Evolutionary conservation across 2,113 vertebrate genomes (phyloP), one percentile per base, ranked within the genome.

Genomic region (Tychaedon coryphoeus): DNA sequence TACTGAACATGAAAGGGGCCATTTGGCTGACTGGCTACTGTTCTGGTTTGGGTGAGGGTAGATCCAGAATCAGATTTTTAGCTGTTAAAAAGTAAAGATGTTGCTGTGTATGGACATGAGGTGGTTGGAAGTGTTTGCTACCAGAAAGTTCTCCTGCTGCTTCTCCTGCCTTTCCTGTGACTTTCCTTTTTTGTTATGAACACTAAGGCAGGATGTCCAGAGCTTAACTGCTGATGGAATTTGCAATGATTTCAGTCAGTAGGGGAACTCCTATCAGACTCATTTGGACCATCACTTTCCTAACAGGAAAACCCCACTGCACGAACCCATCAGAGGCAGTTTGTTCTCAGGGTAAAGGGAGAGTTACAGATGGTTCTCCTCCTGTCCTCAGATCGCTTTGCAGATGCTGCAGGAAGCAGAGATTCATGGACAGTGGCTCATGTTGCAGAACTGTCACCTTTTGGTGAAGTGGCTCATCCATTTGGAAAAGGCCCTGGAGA

Each of bases 371-470:
- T 17, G 1, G 6, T 45, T 75, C 10, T 47, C 40, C 28, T 15
- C 7, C 14, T 40, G 20, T 74, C 42, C 14, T 45, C 92, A 99
- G 99, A 97, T 99, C 11, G 99, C 99, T 2, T 93, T 99, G 92
- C 98, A 99, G 97, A 91, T 99, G 95, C 97, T 99, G 97, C 98
- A 99, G 65, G 97, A 88, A 0, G 98, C 97, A 0, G 98, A 97
- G 62, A 95, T 98, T 12, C 95, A 95, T 1, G 99, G 99, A 9
- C 98, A 99, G 72, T 99, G 99, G 99, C 97, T 99, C 31, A 99
- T 99, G 98, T 56, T 99, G 26, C 99, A 99, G 98, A 99, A 99
- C 96, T 99, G 99, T 84, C 99, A 99, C 91, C 98, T 99, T 43
- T 91, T 99, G 95, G 99, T 99, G 51, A 98, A 97, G 94, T 99